These are phyloP conservation scores for Anguilla obscura DNA, from an alignment of 2,797 vertebrate genomes.

Conservation along the genomic window DNA sequence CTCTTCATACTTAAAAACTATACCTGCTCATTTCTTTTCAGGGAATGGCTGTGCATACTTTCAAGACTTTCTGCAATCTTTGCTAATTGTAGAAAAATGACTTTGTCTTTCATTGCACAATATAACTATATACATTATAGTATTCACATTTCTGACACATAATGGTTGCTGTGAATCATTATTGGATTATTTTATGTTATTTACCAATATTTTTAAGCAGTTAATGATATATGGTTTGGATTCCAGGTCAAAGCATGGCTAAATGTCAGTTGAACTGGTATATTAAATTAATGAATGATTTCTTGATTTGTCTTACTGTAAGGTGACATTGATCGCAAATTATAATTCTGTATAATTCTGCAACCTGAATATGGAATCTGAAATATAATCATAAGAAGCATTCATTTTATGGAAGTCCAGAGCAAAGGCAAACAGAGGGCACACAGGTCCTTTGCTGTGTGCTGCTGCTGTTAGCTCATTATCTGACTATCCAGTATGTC, in stretches of 20 bases:
- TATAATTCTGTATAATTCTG: neutral
- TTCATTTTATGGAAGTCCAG: neutral
- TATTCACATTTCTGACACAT: neutral
- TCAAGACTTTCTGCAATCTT: neutral
- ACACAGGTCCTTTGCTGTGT: neutral
- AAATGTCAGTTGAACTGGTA: too few species aligned
- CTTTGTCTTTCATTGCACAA: neutral
- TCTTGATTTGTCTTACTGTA: neutral
- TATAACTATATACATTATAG: neutral
- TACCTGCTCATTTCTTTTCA: neutral
- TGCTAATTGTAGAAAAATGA: neutral
- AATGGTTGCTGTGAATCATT: too few species aligned
- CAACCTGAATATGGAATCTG: neutral
- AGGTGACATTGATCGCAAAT: neutral
- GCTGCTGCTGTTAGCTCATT: neutral
- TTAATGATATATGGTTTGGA: too few species aligned
- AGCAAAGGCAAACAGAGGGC: neutral
- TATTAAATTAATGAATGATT: too few species aligned
- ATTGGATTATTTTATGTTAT: too few species aligned
- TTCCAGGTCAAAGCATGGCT: too few species aligned
- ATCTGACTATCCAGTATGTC: neutral
- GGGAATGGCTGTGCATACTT: neutral
- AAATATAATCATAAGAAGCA: neutral
- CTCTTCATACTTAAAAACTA: neutral
- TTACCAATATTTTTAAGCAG: too few species aligned